Evolutionary conservation across 2,113 vertebrate genomes (phyloP), one percentile per base, ranked within the genome.

Genomic region (Malurus elegans): DNA sequence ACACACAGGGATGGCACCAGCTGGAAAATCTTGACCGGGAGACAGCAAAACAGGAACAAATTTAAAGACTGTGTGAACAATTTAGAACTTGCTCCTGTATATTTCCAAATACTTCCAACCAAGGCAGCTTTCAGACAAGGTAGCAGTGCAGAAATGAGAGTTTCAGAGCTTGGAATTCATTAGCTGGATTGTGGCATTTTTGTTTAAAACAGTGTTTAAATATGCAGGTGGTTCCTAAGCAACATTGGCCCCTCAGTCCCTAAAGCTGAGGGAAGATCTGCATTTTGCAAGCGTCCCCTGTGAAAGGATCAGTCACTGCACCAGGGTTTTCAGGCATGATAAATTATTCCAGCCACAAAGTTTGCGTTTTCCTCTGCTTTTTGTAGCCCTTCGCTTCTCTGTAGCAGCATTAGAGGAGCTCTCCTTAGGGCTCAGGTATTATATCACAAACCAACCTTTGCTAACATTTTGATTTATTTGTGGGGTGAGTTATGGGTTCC

Each of bases 221-320:
- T 79, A 95, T 96, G 90, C 71, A 95, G 88, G 86, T 88, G 97
- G 92, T 93, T 95, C 92, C 96, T 93, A 95, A 95, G 96, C 93
- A 95, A 96, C 88, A 78, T 88, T 38, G 79, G 69, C 92, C 92
- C 83, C 92, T 83, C 32, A 90, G 88, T 88, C 91, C 79, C 88
- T 72, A 79, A 90, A 94, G 95, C 91, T 90, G 86, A 92, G 91
- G 61, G 60, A 67, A 90, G 83, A 81, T 79, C 83, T 90, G 75
- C 92, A 51, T 85, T 69, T n/a, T n/a, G n/a, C 36, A 69, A 84
- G 31, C 0, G 3, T 84, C 84, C 58, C 32, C 54, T 93, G 88
- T 81, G 80, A 96, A 97, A 24, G 4, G 36, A 92, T 79, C 64
- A 53, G 82, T 88, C 84, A 36, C 42, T 88, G 60, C 90, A 93